Base-by-base conservation (phyloP, 2,888 invertebrate genomes). In the Coleophora flavipennella region DNA sequence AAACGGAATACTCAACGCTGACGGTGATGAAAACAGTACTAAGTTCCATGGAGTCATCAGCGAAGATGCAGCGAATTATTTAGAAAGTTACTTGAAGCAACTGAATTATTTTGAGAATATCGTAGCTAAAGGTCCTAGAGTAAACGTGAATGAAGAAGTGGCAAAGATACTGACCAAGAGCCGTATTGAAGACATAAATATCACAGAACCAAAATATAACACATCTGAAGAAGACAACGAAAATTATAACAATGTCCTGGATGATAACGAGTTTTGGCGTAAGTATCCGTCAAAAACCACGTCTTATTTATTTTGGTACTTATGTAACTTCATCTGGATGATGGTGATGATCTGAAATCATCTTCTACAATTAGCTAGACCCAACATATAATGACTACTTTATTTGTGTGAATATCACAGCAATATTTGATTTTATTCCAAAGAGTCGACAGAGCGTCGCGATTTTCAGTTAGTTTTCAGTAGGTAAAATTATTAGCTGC, bases 11-110 rank as follows among this genome's bases (percentile, higher is more conserved):
- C 8, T 44, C 12, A 31, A 41, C 12, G 44, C 38, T 31, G 40
- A 33, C 9, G 27, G 10, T 53, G 64, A 71, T 44, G 46, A 70
- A 35, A 54, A 63, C 40, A 66, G 63, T 51, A 60, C 61, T 29
- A 44, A 55, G 44, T 51, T 49, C 35, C 48, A 43, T 33, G 44
- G 44, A 20, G 44, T 46, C 34, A 43, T 44, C 40, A 45, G 45
- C 28, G 54, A 57, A 40, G 47, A 48, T 33, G 48, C 62, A 13
- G 31, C 50, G 12, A 49, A 45, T 25, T 50, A 63, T 35, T 51
- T 70, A 29, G 44, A 53, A 32, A 40, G 35, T 3, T 67, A 74
- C 49, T 39, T 70, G 3, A 46, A 37, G 11, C 57, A 56, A 35
- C 48, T 72, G 4, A 51, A 63, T 13, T 42, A 45, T 38, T 49